Evolutionary conservation across 2,113 vertebrate species (phyloP).

Genomic region (Xenopus tropicalis): DNA sequence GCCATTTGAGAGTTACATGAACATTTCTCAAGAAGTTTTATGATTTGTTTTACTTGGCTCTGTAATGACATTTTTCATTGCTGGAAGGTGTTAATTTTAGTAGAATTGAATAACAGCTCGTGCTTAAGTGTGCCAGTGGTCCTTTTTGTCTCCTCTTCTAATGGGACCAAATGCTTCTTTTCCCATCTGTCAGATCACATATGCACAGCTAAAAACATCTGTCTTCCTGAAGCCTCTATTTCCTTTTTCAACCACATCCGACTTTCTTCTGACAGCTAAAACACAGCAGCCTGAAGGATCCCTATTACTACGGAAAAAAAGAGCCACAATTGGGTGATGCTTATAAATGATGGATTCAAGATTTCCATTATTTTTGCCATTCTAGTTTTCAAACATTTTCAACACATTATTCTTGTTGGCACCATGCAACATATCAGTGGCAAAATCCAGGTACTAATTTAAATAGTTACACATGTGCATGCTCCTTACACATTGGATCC

Average conservation of each 20-base stretch:
- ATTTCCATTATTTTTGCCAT: conserved; percentile 27
- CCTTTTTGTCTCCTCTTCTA: conserved; percentile 15
- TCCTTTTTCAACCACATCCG: conserved; percentile 39
- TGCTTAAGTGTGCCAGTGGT: conserved; percentile 32
- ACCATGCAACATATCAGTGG: conserved; percentile 1
- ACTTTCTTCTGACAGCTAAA: conserved; percentile 39
- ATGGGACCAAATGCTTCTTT: conserved; percentile 20
- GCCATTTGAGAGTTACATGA: conserved; percentile 26
- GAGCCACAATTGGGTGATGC: conserved; percentile 31
- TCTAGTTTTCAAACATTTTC: conserved; percentile 22
- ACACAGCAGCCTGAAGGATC: conserved; percentile 40
- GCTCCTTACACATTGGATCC: conserved; percentile 6
- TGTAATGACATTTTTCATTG: conserved; percentile 34
- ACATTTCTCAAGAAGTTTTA: conserved; percentile 31
- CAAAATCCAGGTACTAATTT: conserved; percentile 25
- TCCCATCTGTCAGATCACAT: conserved; percentile 35
- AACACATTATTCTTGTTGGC: conserved; percentile 31
- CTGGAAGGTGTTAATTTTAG: conserved; percentile 44
- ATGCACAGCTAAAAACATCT: conserved; percentile 34
- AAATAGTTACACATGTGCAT: conserved; percentile 17
- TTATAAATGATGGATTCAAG: conserved; percentile 32
- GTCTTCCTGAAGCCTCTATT: conserved; percentile 36
- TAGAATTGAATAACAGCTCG: conserved; percentile 35
- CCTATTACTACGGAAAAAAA: conserved; percentile 33
- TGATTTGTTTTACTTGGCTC: conserved; percentile 40